Evolutionary conservation across 2,113 vertebrate species (phyloP).

Genomic region (Dasypus novemcinctus): DNA sequence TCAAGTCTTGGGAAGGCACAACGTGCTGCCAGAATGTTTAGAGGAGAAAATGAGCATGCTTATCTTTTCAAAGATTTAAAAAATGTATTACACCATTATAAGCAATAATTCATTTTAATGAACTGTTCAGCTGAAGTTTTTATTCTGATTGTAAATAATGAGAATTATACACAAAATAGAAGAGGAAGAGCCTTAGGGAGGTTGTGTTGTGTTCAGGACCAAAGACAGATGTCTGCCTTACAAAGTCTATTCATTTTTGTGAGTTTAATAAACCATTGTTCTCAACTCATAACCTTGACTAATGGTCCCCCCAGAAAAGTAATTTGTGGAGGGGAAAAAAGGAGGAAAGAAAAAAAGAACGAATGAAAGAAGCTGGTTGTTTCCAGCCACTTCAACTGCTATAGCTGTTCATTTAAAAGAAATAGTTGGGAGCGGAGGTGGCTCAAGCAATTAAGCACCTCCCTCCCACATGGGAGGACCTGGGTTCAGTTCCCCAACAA

Average conservation of each 20-base stretch:
- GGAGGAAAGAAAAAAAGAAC: not conserved
- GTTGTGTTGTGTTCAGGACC: constrained; percentile 55
- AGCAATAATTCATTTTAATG: constrained; percentile 63
- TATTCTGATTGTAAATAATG: constrained; percentile 74
- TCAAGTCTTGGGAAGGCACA: not conserved
- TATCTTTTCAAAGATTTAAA: constrained; percentile 57
- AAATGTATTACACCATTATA: constrained; percentile 31
- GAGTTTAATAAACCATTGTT: not conserved
- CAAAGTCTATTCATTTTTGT: not conserved
- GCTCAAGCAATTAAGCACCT: too few species aligned
- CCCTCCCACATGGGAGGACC: too few species aligned
- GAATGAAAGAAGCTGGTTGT: not conserved
- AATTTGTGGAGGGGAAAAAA: not conserved
- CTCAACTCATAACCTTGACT: not conserved
- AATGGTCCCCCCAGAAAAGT: not conserved
- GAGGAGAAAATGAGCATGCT: constrained; percentile 1
- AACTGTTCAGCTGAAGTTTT: constrained; percentile 74
- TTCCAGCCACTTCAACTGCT: not conserved
- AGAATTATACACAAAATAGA: constrained; percentile 28
- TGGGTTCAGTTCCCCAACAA: too few species aligned
- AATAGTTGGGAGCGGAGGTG: too few species aligned
- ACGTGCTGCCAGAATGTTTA: not conserved
- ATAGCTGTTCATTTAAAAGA: not conserved
- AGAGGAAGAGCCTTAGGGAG: constrained; percentile 47
- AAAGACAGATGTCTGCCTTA: constrained; percentile 3